Evolutionary conservation across 1,140 invertebrate species (phyloP).

Genomic region (Lepidurus apus): DNA sequence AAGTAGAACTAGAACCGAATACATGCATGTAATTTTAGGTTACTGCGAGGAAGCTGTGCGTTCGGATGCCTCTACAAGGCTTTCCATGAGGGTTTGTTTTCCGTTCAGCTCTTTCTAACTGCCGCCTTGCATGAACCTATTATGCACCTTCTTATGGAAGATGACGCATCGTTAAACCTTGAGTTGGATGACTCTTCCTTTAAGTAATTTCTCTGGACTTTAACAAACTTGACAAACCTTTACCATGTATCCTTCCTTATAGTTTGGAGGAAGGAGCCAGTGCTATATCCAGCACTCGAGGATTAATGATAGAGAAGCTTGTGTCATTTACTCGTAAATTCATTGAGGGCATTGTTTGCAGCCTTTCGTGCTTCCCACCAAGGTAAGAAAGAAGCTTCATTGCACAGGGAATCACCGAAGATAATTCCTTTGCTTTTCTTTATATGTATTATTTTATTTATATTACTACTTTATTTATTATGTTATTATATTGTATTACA

Average conservation of each 20-base stretch:
- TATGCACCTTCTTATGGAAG: constrained; percentile 85
- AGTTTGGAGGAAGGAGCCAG: background rate
- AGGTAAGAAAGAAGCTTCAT: constrained; percentile 46
- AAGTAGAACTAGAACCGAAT: constrained; percentile 24
- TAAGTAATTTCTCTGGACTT: no score
- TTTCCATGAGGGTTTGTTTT: constrained; percentile 84
- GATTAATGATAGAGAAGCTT: constrained; percentile 72
- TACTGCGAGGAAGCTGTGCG: constrained; percentile 77
- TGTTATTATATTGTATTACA: no score
- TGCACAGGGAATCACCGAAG: background rate
- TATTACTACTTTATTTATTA: no score
- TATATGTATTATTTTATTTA: no score
- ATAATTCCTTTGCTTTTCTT: background rate
- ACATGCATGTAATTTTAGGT: constrained; percentile 42
- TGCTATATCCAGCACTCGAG: constrained; percentile 62
- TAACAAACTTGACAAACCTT: no score
- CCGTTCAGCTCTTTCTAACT: constrained; percentile 86
- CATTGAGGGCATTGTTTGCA: constrained; percentile 73
- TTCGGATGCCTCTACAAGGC: constrained; percentile 84
- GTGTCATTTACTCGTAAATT: constrained; percentile 74
- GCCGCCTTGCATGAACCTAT: constrained; percentile 86
- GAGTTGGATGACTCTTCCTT: constrained; percentile 61
- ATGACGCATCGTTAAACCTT: constrained; percentile 86
- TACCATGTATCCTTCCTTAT: no score
- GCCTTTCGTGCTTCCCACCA: constrained; percentile 86